These are phyloP conservation scores for Rhabdomys dilectus DNA, from an alignment of 2,113 vertebrate genomes.

Conservation along the genomic window DNA sequence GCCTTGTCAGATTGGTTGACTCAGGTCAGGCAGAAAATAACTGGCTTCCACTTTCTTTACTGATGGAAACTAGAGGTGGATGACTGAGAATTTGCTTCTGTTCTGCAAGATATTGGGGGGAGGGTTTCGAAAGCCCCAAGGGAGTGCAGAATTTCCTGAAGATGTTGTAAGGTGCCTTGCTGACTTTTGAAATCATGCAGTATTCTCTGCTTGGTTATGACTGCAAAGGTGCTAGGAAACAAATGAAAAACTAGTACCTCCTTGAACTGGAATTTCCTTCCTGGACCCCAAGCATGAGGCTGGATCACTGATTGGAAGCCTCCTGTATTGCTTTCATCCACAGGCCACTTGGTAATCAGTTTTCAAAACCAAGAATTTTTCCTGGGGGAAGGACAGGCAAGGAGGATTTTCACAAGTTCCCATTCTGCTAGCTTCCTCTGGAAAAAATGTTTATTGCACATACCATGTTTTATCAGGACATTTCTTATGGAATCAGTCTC, in stretches of 20 bases:
- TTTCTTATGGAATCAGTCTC: neutral
- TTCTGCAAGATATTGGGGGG: conserved; percentile 57
- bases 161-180: conserved; percentile 65
- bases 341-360: neutral
- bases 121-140: conserved; percentile 75
- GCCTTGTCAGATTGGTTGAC: neutral
- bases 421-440: conserved; percentile 39
- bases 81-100: conserved; percentile 71
- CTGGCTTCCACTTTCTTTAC: conserved; percentile 74
- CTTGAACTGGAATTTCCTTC: neutral
- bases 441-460: neutral
- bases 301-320: neutral
- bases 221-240: conserved; percentile 57
- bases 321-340: neutral
- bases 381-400: neutral
- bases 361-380: conserved; percentile 42
- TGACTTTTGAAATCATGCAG: conserved; percentile 56
- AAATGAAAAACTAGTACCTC: conserved; percentile 15
- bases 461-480: neutral
- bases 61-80: conserved; percentile 72
- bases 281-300: neutral
- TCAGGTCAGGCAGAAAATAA: conserved; percentile 65
- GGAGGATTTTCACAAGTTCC: neutral
- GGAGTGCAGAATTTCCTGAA: conserved; percentile 79
- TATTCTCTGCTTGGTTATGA: conserved; percentile 57